Conservation (phyloP, 1,140 invertebrate genomes). For the Drosophila bocqueti region DNA sequence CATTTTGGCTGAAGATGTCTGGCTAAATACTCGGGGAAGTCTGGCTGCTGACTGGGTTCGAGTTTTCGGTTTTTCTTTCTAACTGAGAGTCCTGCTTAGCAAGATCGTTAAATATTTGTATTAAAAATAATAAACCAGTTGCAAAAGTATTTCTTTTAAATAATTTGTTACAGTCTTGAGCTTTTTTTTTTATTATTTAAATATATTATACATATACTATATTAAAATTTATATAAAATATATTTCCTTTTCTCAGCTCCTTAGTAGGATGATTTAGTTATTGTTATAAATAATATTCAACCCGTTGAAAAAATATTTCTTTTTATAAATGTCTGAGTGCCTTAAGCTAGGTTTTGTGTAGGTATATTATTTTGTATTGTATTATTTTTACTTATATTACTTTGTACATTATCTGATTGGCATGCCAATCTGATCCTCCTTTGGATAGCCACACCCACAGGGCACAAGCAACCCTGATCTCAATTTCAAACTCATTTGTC, state of each 20-base stretch:
- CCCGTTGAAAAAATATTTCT: too few species aligned
- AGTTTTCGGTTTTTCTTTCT: neutral
- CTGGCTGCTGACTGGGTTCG: neutral
- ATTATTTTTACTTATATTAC: neutral
- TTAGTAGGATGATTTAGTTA: too few species aligned
- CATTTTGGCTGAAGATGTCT: neutral
- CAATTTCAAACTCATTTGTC: constrained; percentile 13
- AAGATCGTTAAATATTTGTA: neutral
- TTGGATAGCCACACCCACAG: neutral
- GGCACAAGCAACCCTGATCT: neutral
- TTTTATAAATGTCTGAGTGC: too few species aligned
- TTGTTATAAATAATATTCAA: too few species aligned
- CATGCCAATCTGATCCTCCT: constrained; percentile 1
- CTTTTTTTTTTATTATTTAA: too few species aligned
- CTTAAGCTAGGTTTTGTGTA: too few species aligned
- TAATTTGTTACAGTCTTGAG: too few species aligned
- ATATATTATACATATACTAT: too few species aligned
- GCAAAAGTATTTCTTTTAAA: too few species aligned
- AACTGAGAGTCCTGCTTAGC: neutral
- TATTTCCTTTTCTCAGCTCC: too few species aligned
- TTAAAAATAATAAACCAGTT: too few species aligned
- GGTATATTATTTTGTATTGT: neutral
- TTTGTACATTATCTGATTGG: neutral
- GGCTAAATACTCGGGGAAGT: neutral
- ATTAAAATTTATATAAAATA: too few species aligned